Base-by-base conservation (phyloP, 2,888 invertebrate genomes). In the Xestia ashworthii region DNA sequence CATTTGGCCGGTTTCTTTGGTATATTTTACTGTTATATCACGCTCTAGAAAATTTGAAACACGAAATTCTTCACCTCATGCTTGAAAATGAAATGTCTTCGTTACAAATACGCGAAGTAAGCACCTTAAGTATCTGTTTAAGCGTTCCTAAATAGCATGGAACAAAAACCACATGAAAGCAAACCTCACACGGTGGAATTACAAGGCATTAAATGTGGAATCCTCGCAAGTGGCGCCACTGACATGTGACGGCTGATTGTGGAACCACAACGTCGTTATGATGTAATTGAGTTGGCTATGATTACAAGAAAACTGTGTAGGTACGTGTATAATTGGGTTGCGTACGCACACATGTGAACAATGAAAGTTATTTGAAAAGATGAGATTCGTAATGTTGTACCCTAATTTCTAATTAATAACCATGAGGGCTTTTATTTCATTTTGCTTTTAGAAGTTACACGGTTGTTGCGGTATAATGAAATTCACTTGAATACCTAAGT, bases 221-320 rank as follows among this genome's bases (percentile, higher is more conserved):
- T 84, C 60, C 32, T 38, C 62, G 38, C n/a, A 71, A 84, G 71
- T 81, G 71, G 70, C 68, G 84, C 68, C 62, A 71, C 65, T 65
- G 48, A 67, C 16, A 72, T 71, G 55, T 46, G 79, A 62, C 67
- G 74, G 72, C 74, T 44, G 65, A 71, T 74, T 80, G 76, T 81
- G 64, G 64, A 83, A 80, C 74, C 78, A 68, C 60, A 78, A 68
- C 44, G 62, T 53, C 73, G 69, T 78, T 66, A 71, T 78, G 78
- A 76, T 65, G 81, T 83, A 81, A 86, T 83, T 78, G 84, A 80
- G 65, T 64, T 46, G 9, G 50, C 74, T 58, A 72, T 81, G 53
- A 81, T 78, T 78, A 74, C 77, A 71, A 71, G 50, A 67, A 71
- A 68, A 73, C 41, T 76, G 38, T 25, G 64, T 71, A 22, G 32